These are phyloP conservation scores for Megaleporinus macrocephalus DNA, from an alignment of 2,113 vertebrate species.

Conservation along the genomic window DNA sequence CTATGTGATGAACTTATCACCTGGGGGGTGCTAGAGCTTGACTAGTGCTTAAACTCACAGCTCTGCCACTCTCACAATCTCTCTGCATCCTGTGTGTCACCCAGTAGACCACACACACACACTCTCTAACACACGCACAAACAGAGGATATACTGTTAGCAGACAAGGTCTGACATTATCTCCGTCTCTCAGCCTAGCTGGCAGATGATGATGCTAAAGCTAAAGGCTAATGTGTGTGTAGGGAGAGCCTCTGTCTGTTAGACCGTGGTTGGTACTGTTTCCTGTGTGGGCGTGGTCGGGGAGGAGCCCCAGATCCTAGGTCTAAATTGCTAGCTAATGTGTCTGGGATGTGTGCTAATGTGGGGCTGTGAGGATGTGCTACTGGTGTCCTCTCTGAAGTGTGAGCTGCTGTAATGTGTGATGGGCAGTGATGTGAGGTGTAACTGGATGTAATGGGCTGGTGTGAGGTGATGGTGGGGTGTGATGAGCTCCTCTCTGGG, in stretches of 20 bases:
- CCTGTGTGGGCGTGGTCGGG: not conserved
- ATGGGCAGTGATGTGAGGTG: conserved; percentile 1
- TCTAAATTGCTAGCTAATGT: not conserved
- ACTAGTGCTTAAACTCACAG: conserved; percentile 16
- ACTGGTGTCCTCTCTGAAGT: conserved; percentile 5
- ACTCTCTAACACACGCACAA: too few species aligned
- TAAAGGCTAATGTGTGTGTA: not conserved
- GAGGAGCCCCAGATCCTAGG: not conserved
- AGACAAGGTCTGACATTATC: conserved; percentile 1
- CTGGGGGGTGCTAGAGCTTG: not conserved
- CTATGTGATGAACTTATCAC: conserved; percentile 21
- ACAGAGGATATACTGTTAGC: not conserved
- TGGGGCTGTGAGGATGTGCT: not conserved
- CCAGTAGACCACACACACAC: not conserved
- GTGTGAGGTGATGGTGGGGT: conserved; percentile 12
- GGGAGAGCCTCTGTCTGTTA: not conserved
- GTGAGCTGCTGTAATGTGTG: conserved; percentile 15
- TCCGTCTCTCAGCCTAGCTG: not conserved
- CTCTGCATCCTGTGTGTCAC: conserved; percentile 22
- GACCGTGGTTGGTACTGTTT: not conserved
- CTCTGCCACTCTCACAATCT: conserved; percentile 5
- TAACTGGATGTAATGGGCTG: not conserved
- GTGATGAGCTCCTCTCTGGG: conserved; percentile 3
- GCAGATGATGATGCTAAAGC: not conserved
- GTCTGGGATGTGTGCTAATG: not conserved